Percentiles rank a stretch among this genome's conserved stretches.
These are phyloP conservation scores for Psammodynastes pulverulentus DNA, from an alignment of 2,113 vertebrate genomes.

Conservation along the genomic window DNA sequence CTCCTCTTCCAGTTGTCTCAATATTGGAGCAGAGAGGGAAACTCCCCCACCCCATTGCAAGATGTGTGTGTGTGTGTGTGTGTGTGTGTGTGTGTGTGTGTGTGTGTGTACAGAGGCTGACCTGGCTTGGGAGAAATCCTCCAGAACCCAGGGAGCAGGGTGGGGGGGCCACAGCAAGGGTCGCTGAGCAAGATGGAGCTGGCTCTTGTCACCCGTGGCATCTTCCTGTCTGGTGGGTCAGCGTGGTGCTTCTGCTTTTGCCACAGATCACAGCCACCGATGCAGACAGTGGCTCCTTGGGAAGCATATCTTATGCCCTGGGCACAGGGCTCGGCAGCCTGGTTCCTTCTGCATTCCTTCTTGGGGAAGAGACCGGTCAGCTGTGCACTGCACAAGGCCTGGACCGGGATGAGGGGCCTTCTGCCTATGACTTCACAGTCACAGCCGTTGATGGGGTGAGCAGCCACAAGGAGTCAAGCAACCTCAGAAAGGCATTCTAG, in stretches of 20 bases:
- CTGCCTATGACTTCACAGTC: slow-evolving; percentile 87
- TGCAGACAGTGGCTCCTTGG: slow-evolving; percentile 85
- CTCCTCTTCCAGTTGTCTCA: not conserved
- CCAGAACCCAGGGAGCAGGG: not conserved
- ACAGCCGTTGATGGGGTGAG: slow-evolving; percentile 94
- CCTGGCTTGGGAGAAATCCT: not conserved
- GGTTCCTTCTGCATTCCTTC: slow-evolving; percentile 78
- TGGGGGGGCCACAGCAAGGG: not conserved
- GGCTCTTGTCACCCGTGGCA: not conserved
- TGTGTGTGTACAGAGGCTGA: not conserved
- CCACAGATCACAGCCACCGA: slow-evolving; percentile 89
- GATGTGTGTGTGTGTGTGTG: not conserved
- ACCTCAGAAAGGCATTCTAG: not conserved
- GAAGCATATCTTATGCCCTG: slow-evolving; percentile 86
- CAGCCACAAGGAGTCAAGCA: not conserved
- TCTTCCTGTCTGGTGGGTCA: not conserved
- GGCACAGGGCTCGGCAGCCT: slow-evolving; percentile 78
- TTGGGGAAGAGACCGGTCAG: slow-evolving; percentile 82
- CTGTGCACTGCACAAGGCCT: slow-evolving; percentile 83
- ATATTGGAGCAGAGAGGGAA: not conserved
- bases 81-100: not conserved
- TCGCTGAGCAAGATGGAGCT: not conserved
- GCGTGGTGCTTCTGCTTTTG: not conserved
- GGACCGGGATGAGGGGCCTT: slow-evolving; percentile 85
- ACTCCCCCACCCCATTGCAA: not conserved